phyloP scores from a whole-genome alignment of 1,140 invertebrate genomes.

The Halesus radiatus region DNA sequence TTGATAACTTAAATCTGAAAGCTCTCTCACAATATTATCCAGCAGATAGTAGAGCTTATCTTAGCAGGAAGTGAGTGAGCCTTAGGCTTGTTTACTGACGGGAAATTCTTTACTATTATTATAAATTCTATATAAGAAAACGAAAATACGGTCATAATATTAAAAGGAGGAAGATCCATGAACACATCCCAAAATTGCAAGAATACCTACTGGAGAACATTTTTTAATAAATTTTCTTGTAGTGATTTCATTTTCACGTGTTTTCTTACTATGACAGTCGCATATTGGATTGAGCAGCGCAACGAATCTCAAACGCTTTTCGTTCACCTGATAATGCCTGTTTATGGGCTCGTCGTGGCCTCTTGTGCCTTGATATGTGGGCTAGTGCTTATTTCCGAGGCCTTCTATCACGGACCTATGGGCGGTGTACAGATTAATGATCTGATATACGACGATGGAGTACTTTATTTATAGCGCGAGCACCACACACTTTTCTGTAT shows the following conservation, averaged over 20 bases:
- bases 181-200: too few relatives aligned
- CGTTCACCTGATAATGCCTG: not conserved
- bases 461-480: constrained; percentile 34
- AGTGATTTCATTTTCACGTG: too few relatives aligned
- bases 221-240: too few relatives aligned
- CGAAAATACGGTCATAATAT: too few relatives aligned
- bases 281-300: not conserved
- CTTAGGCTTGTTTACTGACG: not conserved
- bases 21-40: constrained; percentile 46
- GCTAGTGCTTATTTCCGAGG: constrained; percentile 45
- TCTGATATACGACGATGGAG: constrained; percentile 47
- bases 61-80: not conserved
- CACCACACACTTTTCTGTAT: constrained; percentile 6
- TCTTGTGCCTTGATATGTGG: constrained; percentile 29
- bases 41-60: constrained; percentile 17
- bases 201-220: too few relatives aligned
- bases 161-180: too few relatives aligned
- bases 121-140: too few relatives aligned
- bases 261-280: too few relatives aligned
- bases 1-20: constrained; percentile 26
- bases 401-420: constrained; percentile 43
- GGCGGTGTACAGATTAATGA: constrained; percentile 51
- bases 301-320: too few relatives aligned
- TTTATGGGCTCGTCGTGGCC: constrained; percentile 21
- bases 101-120: too few relatives aligned